These are phyloP conservation scores for Coelinius sp. DNA, from an alignment of 2,888 invertebrate genomes.

Conservation along the genomic window DNA sequence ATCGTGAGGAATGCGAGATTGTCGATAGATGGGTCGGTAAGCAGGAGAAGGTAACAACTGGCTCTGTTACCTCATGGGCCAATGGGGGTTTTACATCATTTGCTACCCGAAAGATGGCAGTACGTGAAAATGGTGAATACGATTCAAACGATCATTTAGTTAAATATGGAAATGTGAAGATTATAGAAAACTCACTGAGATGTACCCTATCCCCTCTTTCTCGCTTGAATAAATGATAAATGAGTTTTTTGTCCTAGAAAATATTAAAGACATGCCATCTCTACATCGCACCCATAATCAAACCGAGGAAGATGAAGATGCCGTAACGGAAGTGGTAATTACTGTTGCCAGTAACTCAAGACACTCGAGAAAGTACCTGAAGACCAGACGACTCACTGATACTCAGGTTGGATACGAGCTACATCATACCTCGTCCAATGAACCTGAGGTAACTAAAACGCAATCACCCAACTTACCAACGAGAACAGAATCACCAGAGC, in stretches of 20 bases:
- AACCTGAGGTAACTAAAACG: background rate
- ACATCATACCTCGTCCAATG: constrained; percentile 32
- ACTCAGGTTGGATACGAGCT: constrained; percentile 54
- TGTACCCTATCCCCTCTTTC: too few relatives aligned
- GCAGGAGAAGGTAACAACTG: background rate
- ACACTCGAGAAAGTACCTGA: constrained; percentile 53
- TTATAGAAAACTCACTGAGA: too few relatives aligned
- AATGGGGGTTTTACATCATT: background rate
- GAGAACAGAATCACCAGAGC: constrained; percentile 11
- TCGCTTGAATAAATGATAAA: background rate
- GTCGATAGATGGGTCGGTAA: constrained; percentile 1
- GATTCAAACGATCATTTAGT: too few relatives aligned
- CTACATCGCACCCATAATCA: background rate
- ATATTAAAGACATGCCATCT: background rate
- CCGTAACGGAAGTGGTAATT: constrained; percentile 49
- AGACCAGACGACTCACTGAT: constrained; percentile 58
- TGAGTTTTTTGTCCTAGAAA: background rate
- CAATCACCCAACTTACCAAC: background rate
- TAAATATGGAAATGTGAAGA: too few relatives aligned
- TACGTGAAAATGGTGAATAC: background rate
- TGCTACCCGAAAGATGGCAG: background rate
- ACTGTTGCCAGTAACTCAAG: constrained; percentile 47
- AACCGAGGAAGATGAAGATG: constrained; percentile 44
- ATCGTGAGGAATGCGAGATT: constrained; percentile 6
- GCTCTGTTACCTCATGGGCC: background rate